Evolutionary conservation across 2,113 vertebrate species (phyloP), one percentile per base, ranked within the genome.

Genomic region (Nyctibius bracteatus): DNA sequence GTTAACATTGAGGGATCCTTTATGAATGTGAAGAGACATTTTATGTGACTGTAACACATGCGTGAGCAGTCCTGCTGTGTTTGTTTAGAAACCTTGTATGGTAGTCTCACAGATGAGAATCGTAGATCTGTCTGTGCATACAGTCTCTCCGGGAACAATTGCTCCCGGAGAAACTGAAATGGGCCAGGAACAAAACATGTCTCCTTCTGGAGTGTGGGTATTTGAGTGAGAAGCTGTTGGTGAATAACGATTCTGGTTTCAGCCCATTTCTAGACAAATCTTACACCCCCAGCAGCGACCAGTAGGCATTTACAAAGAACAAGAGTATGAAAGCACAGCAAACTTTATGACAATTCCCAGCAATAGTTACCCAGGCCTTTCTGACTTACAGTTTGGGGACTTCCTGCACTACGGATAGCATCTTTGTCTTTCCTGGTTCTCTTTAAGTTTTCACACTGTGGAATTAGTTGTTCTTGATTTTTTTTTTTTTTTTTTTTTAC

Each of bases 191-290:
- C 1, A 2, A 44, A 92, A 20, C 14, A 27, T 35, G 28, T 24
- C 31, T 66, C n/a, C 43, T 52, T 41, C 67, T 62, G 51, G 5
- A 57, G 63, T 0, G 0, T 4, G 28, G 46, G 5, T 39, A 15
- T 43, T 73, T 3, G 1, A 10, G 27, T 39, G 19, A 57, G 71
- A 77, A 77, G 54, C 41, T 81, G 35, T 43, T 3, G 2, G 39
- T 39, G 21, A 65, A n/a, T 21, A 55, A 31, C n/a, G 1, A 2
- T 51, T 78, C 15, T 1, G 3, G 39, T 74, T 81, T 78, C 57
- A 66, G 37, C 18, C 59, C 31, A 49, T 86, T 83, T 83, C 67
- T 44, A 61, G 44, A 52, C 27, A 44, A 3, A 4, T 71, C 82
- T 79, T 71, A 49, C 46, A 58, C 28, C 5, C 23, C 25, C 23